Percentiles rank a stretch among this genome's conserved stretches.
phyloP scores from a whole-genome alignment of 1,140 invertebrate genomes.

The Ips nitidus region DNA sequence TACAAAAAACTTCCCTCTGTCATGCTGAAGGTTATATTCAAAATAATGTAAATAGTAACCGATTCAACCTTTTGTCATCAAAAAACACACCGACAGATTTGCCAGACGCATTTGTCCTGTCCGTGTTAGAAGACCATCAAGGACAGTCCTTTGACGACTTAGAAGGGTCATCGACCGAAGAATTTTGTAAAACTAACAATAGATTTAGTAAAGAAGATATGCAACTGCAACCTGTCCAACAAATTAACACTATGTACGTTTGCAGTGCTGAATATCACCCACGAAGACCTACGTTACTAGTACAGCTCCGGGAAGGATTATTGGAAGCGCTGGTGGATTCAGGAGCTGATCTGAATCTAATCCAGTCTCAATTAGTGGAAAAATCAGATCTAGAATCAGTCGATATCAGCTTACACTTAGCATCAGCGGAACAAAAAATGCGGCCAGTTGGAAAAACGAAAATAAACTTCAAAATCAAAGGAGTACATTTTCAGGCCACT shows the following conservation, averaged over 20 bases:
- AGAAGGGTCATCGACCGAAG: background rate
- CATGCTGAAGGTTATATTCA: no score
- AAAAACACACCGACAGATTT: no score
- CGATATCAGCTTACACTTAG: no score
- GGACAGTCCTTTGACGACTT: background rate
- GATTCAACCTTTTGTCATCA: no score
- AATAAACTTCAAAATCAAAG: background rate
- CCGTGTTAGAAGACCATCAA: no score
- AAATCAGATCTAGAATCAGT: no score
- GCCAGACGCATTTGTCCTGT: no score
- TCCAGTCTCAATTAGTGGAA: background rate
- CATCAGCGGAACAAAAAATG: no score
- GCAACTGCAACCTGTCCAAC: background rate
- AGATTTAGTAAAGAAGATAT: background rate
- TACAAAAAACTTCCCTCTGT: no score
- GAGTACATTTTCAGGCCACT: background rate
- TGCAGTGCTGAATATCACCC: background rate
- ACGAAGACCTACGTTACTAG: background rate
- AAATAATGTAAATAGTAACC: no score
- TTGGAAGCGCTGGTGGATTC: background rate
- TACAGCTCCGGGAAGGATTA: background rate
- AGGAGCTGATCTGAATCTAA: background rate
- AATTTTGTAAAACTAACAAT: background rate
- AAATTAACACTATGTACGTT: background rate
- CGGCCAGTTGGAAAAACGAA: background rate